Evolutionary conservation across 2,797 vertebrate genomes (phyloP), one percentile per base, ranked within the genome.

Genomic region (Semaprochilodus insignis): DNA sequence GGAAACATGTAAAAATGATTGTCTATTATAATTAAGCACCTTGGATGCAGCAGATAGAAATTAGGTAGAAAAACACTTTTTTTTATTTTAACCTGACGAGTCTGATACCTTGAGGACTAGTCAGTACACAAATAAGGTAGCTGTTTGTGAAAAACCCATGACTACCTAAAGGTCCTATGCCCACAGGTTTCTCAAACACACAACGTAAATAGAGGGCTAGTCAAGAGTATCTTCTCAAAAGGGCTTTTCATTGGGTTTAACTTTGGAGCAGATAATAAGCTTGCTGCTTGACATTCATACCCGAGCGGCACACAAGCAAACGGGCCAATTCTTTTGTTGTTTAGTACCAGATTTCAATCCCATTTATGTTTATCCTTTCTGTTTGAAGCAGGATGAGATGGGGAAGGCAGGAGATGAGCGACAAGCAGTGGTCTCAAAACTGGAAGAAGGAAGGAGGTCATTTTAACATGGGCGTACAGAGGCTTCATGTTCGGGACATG

Each of bases 151-250:
- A 44, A 67, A 65, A 65, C 65, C 62, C 14, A n/a, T n/a, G n/a
- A 21, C 63, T 17, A 7, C 36, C 17, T 19, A 36, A 21, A 78
- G 19, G 59, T 16, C 21, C n/a, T 11, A 48, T 2, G 44, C 69
- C 67, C 60, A 81, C n/a, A 13, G 6, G 7, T 78, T 81, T 78
- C 69, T 78, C 52, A 40, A 85, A 73, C 34, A 48, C 25, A 65
- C 44, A 19, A 48, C 10, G 21, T 31, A 16, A 55, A n/a, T 13
- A 34, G 5, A 73, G 1, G 4, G 54, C 15, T 62, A 76, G 11
- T 51, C 67, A 25, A 25, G 34, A 40, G 44, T 4, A 52, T 51
- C n/a, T 70, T 11, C 10, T 34, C 25, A 31, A 73, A 73, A 4
- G 25, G 11, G 25, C n/a, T 27, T 52, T 40, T 8, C 44, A 6